Evolutionary conservation across 2,797 vertebrate species (phyloP).

Genomic region (Smutsia temminckii): DNA sequence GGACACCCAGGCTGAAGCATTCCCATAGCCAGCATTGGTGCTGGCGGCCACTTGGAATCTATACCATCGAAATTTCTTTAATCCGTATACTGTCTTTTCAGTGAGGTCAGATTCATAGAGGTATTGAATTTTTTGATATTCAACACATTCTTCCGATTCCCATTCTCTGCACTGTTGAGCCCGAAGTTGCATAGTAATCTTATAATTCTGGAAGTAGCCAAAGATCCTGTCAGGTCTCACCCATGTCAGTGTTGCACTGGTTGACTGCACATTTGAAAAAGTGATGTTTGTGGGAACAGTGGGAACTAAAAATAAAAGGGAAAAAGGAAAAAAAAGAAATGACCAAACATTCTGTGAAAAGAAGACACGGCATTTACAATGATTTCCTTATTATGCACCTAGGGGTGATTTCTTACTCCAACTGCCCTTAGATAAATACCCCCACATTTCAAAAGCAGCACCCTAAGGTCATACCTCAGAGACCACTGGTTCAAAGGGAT

Average conservation of each 20-base stretch:
- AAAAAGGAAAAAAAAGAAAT: slow-evolving; percentile 13
- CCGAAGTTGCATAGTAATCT: slow-evolving; percentile 89
- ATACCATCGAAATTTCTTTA: slow-evolving; percentile 94
- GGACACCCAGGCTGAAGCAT: slow-evolving; percentile 90
- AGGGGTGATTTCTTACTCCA: background rate
- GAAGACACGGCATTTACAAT: background rate
- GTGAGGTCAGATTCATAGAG: slow-evolving; percentile 82
- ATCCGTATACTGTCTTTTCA: slow-evolving; percentile 87
- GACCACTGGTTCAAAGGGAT: background rate
- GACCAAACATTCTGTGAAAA: background rate
- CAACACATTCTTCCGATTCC: slow-evolving; percentile 87
- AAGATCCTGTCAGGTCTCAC: slow-evolving; percentile 87
- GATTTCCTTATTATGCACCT: background rate
- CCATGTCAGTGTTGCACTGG: slow-evolving; percentile 93
- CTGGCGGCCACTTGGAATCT: slow-evolving; percentile 93
- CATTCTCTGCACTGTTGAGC: slow-evolving; percentile 85
- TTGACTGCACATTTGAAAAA: slow-evolving; percentile 88
- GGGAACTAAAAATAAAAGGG: slow-evolving; percentile 88
- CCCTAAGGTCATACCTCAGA: background rate
- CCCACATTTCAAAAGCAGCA: background rate
- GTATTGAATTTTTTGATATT: slow-evolving; percentile 84
- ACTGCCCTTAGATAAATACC: background rate
- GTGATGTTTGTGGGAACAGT: slow-evolving; percentile 89
- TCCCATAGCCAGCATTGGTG: slow-evolving; percentile 92
- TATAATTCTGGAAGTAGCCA: slow-evolving; percentile 93